Conservation (phyloP, 2,797 vertebrate genomes). For the Xenopus petersii region DNA sequence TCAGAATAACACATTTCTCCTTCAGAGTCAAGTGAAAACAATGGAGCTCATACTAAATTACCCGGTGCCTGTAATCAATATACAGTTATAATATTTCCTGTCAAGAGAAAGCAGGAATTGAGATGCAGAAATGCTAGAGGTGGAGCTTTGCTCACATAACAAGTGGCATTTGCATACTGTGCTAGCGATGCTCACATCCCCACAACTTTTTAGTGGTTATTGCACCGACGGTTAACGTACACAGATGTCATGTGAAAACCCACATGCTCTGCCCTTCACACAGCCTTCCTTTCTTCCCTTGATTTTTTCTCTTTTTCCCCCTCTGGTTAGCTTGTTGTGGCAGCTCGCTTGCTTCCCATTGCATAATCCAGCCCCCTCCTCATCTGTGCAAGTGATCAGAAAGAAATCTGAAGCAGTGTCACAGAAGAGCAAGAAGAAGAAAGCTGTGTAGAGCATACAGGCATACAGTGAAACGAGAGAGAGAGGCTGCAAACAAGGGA, state of each 20-base stretch:
- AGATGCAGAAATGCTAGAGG: constrained; percentile 1
- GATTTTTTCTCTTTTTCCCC: constrained; percentile 37
- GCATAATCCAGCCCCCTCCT: constrained; percentile 53
- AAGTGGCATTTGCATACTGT: constrained; percentile 20
- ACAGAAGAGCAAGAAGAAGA: constrained; percentile 55
- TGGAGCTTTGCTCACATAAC: constrained; percentile 9
- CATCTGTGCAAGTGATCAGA: constrained; percentile 59
- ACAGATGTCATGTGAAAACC: constrained; percentile 90
- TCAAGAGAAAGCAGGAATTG: constrained; percentile 46
- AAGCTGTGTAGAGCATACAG: constrained; percentile 45
- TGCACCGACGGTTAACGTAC: constrained; percentile 68
- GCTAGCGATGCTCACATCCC: constrained; percentile 24
- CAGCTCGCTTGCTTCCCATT: constrained; percentile 55
- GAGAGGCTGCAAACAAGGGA: constrained; percentile 41
- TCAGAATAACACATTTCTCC: too few species aligned
- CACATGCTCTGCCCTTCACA: constrained; percentile 72
- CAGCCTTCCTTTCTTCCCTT: constrained; percentile 59
- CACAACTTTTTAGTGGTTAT: constrained; percentile 34
- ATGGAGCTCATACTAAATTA: background rate
- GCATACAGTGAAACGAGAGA: constrained; percentile 38
- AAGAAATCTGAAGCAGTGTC: constrained; percentile 61
- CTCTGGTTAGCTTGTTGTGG: constrained; percentile 35
- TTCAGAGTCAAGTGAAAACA: too few species aligned
- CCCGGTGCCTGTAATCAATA: background rate
- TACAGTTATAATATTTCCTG: constrained; percentile 46